These are phyloP conservation scores for Apodemus agrarius DNA, from an alignment of 2,797 vertebrate species.

Conservation along the genomic window DNA sequence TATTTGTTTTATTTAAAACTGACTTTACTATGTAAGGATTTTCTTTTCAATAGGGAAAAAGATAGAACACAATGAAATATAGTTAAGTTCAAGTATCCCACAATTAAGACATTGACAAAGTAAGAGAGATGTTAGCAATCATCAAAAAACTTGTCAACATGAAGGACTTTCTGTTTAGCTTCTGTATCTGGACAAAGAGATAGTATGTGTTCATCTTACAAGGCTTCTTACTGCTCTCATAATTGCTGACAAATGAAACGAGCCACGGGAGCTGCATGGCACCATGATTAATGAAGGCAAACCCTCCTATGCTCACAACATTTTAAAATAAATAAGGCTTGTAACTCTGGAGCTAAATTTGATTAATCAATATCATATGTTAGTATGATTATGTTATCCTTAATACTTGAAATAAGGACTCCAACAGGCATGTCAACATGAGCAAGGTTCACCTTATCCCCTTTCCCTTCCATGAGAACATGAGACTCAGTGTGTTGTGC, in stretches of 20 bases:
- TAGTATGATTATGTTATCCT: background rate
- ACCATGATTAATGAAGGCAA: conserved; percentile 67
- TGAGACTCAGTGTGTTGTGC: conserved; percentile 81
- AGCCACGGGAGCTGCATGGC: conserved; percentile 61
- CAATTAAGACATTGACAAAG: conserved; percentile 63
- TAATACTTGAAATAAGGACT: conserved; percentile 74
- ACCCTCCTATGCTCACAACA: background rate
- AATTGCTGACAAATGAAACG: conserved; percentile 73
- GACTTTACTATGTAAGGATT: conserved; percentile 62
- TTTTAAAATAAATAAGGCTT: conserved; percentile 72
- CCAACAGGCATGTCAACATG: conserved; percentile 72
- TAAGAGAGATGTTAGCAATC: conserved; percentile 57
- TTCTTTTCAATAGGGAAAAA: conserved; percentile 48
- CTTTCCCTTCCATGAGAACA: background rate
- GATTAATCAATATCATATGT: conserved; percentile 64
- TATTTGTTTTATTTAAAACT: conserved; percentile 68
- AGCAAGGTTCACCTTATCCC: conserved; percentile 68
- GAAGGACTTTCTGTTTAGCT: conserved; percentile 41
- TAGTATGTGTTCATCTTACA: conserved; percentile 52
- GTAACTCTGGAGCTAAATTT: conserved; percentile 57
- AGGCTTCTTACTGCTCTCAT: conserved; percentile 61
- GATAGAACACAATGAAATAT: conserved; percentile 57
- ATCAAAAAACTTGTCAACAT: conserved; percentile 67
- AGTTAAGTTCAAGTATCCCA: conserved; percentile 2
- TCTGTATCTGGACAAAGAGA: conserved; percentile 42